These are phyloP conservation scores for Leptodirus hochenwartii DNA, from an alignment of 2,888 invertebrate species.

Conservation along the genomic window DNA sequence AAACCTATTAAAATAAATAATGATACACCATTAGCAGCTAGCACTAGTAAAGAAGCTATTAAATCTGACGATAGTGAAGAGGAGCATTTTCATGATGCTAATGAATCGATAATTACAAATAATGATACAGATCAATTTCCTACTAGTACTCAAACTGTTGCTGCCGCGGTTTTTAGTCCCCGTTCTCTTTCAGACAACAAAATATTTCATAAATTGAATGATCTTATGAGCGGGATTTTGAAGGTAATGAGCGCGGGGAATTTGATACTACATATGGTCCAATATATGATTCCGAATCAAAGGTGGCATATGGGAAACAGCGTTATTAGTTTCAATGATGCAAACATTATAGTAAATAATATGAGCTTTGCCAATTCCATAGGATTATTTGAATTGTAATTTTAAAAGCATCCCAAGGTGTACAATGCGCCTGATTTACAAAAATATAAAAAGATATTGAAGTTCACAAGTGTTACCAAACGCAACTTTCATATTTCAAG, in stretches of 20 bases:
- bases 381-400: constrained; percentile 12
- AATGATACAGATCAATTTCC: too few species aligned
- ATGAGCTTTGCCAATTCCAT: constrained; percentile 7
- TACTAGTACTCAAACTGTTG: too few species aligned
- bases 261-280: constrained; percentile 12
- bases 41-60: too few species aligned
- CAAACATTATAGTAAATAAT: constrained; percentile 7
- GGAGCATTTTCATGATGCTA: too few species aligned
- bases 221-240: too few species aligned
- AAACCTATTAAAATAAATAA: too few species aligned
- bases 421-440: constrained; percentile 6
- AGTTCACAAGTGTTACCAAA: too few species aligned
- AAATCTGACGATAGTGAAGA: too few species aligned
- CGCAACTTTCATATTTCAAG: too few species aligned
- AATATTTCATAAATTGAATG: not conserved
- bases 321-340: constrained; percentile 4
- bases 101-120: too few species aligned
- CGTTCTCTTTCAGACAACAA: not conserved
- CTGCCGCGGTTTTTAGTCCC: too few species aligned
- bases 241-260: constrained; percentile 7
- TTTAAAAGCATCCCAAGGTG: constrained; percentile 8
- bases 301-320: constrained; percentile 8
- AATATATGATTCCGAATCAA: constrained; percentile 8
- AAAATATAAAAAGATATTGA: constrained; percentile 7
- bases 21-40: too few species aligned